These are phyloP conservation scores for Bombus difficillimus DNA, from an alignment of 1,140 invertebrate species.

Conservation along the genomic window DNA sequence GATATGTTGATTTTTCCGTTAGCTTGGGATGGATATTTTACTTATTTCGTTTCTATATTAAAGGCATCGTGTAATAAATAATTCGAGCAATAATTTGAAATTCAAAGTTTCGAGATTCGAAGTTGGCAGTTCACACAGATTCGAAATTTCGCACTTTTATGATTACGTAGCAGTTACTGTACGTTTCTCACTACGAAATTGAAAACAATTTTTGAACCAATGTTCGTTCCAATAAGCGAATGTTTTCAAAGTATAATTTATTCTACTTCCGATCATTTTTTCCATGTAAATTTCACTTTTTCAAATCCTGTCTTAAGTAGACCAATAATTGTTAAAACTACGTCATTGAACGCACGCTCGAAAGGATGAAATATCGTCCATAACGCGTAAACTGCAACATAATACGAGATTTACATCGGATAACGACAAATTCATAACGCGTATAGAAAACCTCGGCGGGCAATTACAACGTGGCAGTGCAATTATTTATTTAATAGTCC, in stretches of 20 bases:
- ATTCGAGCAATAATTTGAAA: no score
- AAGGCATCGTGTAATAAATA: no score
- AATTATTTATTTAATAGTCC: slow-evolving; percentile 44
- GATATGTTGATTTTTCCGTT: neutral
- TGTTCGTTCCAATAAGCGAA: neutral
- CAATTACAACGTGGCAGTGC: slow-evolving; percentile 17
- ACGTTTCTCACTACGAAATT: no score
- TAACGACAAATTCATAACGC: neutral
- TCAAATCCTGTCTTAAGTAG: neutral
- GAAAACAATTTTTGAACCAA: no score
- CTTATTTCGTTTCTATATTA: no score
- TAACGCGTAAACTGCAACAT: neutral
- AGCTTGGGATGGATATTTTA: rapidly evolving
- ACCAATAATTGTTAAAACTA: neutral
- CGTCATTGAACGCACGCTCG: neutral
- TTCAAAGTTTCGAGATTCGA: no score
- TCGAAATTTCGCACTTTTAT: no score
- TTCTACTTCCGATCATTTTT: neutral
- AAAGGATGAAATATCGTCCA: neutral
- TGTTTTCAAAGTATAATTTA: neutral
- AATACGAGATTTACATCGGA: neutral
- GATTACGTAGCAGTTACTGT: no score
- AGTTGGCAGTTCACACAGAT: no score
- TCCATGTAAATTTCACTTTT: neutral
- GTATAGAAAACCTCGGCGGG: neutral